Evolutionary conservation across 2,113 vertebrate genomes (phyloP), one percentile per base, ranked within the genome.

Genomic region (Pterocles burchelli): DNA sequence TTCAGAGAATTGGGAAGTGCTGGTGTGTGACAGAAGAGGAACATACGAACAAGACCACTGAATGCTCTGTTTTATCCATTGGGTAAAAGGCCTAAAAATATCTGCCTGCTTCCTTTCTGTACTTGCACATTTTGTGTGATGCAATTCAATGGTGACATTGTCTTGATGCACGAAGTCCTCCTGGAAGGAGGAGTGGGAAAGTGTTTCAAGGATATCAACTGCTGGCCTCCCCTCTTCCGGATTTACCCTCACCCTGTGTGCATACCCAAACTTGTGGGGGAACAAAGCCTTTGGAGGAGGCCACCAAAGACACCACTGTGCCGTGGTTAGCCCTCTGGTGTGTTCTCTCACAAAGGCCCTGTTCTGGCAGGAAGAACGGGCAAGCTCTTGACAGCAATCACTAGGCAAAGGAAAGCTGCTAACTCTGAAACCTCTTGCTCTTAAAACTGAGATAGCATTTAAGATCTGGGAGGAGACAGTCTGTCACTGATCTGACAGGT

Each of bases 1-100:
- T 96, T 95, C 91, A 82, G 62, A 96, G 95, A 96, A 96, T 62
- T 85, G 90, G 82, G 94, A 97, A 96, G 94, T 94, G 19, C 73
- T 85, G 17, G 17, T 73, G 26, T 78, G 29, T 38, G 25, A 81
- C 38, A 36, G 55, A 95, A 96, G 85, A 85, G 84, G 92, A 97
- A 95, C 90, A 34, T 72, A 17, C 66, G 70, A 95, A 29, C 82
- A 82, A 51, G 83, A 61, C 31, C 55, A 77, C 61, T 81, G 55
- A 90, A 92, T 24, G 52, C 21, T 87, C 52, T 54, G 1, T 84
- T 94, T 90, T 87, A 75, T 62, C 88, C 90, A 13, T 43, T 45
- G n/a, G n/a, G n/a, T n/a, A n/a, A n/a, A n/a, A n/a, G n/a, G 36
- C 68, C 68, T 93, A 81, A 91, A 89, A 91, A 82, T 89, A 96